Conservation (phyloP, 2,797 vertebrate species). For the Sitta carolinensis region DNA sequence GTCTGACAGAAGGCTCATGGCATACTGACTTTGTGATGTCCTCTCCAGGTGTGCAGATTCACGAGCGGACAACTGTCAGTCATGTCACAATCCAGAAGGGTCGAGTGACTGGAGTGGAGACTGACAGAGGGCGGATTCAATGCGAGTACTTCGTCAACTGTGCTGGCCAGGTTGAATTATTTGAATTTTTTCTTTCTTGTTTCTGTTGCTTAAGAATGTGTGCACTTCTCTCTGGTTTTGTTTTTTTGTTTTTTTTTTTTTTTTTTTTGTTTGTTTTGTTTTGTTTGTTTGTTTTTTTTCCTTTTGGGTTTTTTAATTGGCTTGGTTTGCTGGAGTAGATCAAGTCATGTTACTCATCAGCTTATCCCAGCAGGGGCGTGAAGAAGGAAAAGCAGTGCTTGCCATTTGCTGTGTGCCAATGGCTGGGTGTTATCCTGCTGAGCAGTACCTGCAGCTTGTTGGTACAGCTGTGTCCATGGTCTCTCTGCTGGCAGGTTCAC, state of each 20-base stretch:
- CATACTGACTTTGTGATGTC: not conserved
- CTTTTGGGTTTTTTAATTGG: not conserved
- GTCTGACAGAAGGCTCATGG: not conserved
- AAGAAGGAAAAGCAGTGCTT: not conserved
- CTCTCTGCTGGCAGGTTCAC: not conserved
- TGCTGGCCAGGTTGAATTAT: constrained; percentile 2
- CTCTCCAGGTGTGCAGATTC: constrained; percentile 83
- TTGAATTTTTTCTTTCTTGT: not conserved
- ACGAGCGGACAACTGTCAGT: not conserved
- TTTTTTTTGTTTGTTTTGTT: constrained; percentile 50
- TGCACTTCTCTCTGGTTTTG: constrained; percentile 53
- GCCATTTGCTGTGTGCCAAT: not conserved
- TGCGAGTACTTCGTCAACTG: constrained; percentile 1
- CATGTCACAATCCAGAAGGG: constrained; percentile 6
- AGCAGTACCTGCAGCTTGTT: not conserved
- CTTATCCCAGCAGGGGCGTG: not conserved
- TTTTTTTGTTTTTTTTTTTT: not conserved
- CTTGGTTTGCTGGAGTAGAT: not conserved
- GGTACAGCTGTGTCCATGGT: not conserved
- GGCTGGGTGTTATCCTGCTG: not conserved
- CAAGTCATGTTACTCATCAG: not conserved
- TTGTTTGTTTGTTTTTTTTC: not conserved
- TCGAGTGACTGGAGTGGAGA: not conserved
- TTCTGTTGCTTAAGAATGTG: not conserved
- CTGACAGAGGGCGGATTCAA: not conserved